Conservation (phyloP, 2,113 vertebrate species). For the Trogon melanurus region DNA sequence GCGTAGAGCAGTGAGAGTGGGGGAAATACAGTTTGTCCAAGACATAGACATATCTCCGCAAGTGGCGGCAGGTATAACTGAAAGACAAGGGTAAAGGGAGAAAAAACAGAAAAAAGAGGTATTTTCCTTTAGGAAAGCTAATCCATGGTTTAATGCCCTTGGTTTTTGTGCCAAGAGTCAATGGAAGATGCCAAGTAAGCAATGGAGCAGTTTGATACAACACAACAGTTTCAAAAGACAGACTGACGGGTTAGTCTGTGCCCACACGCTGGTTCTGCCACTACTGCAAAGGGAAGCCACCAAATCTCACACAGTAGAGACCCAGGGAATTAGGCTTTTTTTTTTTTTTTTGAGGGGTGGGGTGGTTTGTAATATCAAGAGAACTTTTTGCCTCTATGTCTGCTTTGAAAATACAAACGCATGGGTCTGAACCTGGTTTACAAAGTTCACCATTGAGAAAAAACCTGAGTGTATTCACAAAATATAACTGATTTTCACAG, state of each 20-base stretch:
- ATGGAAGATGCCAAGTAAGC: constrained; percentile 26
- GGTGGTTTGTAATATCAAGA: neutral
- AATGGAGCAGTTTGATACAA: constrained; percentile 35
- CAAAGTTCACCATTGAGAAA: neutral
- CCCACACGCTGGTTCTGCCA: neutral
- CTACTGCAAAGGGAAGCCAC: neutral
- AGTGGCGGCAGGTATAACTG: constrained; percentile 89
- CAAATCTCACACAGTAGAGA: neutral
- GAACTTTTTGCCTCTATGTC: neutral
- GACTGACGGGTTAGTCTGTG: neutral
- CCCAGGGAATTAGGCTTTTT: neutral
- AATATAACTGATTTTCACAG: neutral
- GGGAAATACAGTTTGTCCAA: constrained; percentile 87
- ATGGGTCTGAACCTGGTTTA: neutral
- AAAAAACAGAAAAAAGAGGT: constrained; percentile 73
- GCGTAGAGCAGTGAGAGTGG: constrained; percentile 81
- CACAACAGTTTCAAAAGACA: neutral
- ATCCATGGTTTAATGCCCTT: constrained; percentile 50
- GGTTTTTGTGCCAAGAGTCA: constrained; percentile 45
- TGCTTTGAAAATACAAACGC: neutral
- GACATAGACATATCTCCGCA: constrained; percentile 89
- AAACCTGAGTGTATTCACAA: neutral
- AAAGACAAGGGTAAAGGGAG: constrained; percentile 83
- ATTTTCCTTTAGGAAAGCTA: constrained; percentile 77
- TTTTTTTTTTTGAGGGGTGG: neutral